A percentile compares a stretch with the other conserved stretches of the same genome.
Evolutionary conservation across 2,797 vertebrate species (phyloP).

Genomic region (Takifugu ocellatus): DNA sequence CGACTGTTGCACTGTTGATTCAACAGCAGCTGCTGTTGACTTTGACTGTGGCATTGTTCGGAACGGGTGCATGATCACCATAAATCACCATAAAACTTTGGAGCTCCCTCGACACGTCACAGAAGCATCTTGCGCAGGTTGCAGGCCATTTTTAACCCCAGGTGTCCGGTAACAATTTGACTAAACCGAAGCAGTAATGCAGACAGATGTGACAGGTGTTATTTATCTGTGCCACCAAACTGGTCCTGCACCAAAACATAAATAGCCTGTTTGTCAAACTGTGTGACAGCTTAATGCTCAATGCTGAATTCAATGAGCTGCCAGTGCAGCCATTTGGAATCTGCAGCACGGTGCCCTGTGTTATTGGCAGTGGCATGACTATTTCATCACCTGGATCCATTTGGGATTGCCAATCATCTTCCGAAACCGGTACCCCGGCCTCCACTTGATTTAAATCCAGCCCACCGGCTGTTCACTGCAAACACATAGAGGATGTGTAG

Average conservation of each 20-base stretch:
- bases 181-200: slow-evolving; percentile 7
- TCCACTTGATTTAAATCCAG: slow-evolving; percentile 24
- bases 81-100: neutral
- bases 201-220: slow-evolving; percentile 37
- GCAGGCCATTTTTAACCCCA: neutral
- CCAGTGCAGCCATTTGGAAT: slow-evolving; percentile 26
- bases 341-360: slow-evolving; percentile 13
- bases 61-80: neutral
- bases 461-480: slow-evolving; percentile 12
- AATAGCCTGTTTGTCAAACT: slow-evolving; percentile 49
- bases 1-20: neutral
- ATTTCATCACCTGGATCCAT: slow-evolving; percentile 40
- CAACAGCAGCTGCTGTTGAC: slow-evolving; percentile 4
- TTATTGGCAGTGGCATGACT: slow-evolving; percentile 34
- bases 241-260: slow-evolving; percentile 29
- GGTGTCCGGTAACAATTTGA: slow-evolving; percentile 11
- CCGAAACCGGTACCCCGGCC: slow-evolving; percentile 25
- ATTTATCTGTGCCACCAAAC: slow-evolving; percentile 30
- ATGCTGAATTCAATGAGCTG: slow-evolving; percentile 29
- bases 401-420: slow-evolving; percentile 23
- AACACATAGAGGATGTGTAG: slow-evolving; percentile 17
- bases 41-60: slow-evolving; percentile 6
- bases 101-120: slow-evolving; percentile 4
- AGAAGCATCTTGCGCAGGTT: slow-evolving; percentile 4
- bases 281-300: slow-evolving; percentile 36